phyloP scores from a whole-genome alignment of 2,888 invertebrate species.

The Rhingia campestris region DNA sequence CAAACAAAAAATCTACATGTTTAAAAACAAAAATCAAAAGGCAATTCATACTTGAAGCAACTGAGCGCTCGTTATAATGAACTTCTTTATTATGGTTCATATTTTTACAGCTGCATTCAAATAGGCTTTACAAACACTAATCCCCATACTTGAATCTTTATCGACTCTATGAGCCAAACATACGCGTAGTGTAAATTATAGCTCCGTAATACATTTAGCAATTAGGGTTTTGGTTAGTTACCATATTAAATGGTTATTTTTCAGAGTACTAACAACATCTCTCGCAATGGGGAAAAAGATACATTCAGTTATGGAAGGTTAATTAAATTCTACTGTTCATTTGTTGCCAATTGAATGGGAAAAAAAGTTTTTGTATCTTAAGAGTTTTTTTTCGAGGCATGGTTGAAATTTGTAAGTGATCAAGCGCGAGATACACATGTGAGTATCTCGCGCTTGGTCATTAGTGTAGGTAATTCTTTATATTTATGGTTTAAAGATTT shows the following conservation, averaged over 20 bases:
- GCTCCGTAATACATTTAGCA: constrained; percentile 49
- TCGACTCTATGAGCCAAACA: constrained; percentile 47
- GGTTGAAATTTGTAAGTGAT: constrained; percentile 47
- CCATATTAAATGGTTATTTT: constrained; percentile 63
- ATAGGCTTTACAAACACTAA: constrained; percentile 23
- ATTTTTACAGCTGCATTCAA: constrained; percentile 33
- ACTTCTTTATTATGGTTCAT: constrained; percentile 10
- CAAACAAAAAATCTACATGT: neutral
- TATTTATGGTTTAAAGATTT: constrained; percentile 39
- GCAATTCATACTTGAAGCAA: neutral
- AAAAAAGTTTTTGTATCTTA: constrained; percentile 17
- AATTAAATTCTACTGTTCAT: constrained; percentile 57
- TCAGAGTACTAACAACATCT: constrained; percentile 16
- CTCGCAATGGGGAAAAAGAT: constrained; percentile 14
- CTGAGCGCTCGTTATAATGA: no score
- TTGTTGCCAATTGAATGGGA: constrained; percentile 52
- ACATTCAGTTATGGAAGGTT: constrained; percentile 63
- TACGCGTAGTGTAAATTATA: constrained; percentile 8
- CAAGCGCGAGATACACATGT: constrained; percentile 21
- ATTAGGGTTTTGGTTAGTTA: constrained; percentile 62
- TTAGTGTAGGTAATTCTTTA: constrained; percentile 49
- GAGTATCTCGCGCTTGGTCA: constrained; percentile 54
- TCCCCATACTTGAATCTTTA: constrained; percentile 32
- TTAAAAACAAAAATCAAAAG: neutral
- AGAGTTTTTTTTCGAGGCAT: constrained; percentile 23